These are phyloP conservation scores for Cheilosia impressa DNA, from an alignment of 2,888 invertebrate genomes.

Conservation along the genomic window DNA sequence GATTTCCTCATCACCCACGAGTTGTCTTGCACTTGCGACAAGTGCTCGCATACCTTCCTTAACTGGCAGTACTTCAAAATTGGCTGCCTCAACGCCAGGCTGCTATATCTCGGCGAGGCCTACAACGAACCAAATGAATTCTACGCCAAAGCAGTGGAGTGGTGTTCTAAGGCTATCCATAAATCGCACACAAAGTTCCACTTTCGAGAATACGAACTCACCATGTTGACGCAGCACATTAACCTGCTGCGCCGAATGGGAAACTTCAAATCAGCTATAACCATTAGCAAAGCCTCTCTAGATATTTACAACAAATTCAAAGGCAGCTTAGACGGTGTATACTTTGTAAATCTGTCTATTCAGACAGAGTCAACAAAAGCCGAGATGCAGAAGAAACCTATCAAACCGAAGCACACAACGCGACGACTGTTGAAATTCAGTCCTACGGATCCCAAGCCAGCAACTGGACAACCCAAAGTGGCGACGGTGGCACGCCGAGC, in stretches of 20 bases:
- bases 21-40: constrained; percentile 58
- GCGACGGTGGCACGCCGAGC: constrained; percentile 1
- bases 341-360: constrained; percentile 40
- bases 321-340: constrained; percentile 42
- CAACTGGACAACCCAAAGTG: not conserved
- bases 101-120: constrained; percentile 79
- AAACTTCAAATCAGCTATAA: constrained; percentile 77
- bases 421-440: constrained; percentile 50
- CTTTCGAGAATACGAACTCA: constrained; percentile 63
- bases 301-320: constrained; percentile 53
- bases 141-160: constrained; percentile 77
- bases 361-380: constrained; percentile 44
- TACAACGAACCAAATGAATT: constrained; percentile 78
- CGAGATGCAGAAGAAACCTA: constrained; percentile 28
- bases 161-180: constrained; percentile 74
- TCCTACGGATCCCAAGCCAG: constrained; percentile 22
- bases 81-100: constrained; percentile 80
- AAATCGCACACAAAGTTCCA: constrained; percentile 48
- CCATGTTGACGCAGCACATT: constrained; percentile 77
- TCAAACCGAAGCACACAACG: constrained; percentile 9
- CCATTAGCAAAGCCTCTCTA: constrained; percentile 59
- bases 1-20: constrained; percentile 61
- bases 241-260: constrained; percentile 79
- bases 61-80: constrained; percentile 79
- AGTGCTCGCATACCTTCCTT: constrained; percentile 73